Base-by-base conservation (phyloP, 2,113 vertebrate genomes). In the Tenrec ecaudatus region DNA sequence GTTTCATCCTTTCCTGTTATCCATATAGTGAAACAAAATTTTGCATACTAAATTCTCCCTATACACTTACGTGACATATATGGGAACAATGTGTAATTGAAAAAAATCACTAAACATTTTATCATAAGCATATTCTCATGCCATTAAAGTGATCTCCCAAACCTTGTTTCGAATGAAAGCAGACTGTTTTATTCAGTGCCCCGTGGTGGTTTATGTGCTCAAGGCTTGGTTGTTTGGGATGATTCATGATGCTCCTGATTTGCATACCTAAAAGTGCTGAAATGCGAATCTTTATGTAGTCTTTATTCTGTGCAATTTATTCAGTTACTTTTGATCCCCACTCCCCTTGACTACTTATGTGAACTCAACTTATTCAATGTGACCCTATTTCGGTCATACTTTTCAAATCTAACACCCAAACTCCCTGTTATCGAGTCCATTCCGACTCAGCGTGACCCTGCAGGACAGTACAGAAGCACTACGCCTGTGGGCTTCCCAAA, bases 141-240 rank as follows among this genome's bases (percentile, higher is more conserved):
- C 47, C 69, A 88, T 47, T 53, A 79, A 82, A 83, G 73, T 77
- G n/a, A 93, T 75, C 66, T 92, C 87, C 36, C n/a, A 93, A 78
- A 73, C 36, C 79, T 90, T 86, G 80, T 82, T 91, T 88, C 93
- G 71, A 87, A 66, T 43, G 14, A 90, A 88, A 87, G n/a, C 25
- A 68, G 19, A 62, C 29, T 75, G 38, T 75, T 80, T 4, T 47
- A 64, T 53, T 83, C 94, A 25, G 85, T 20, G 79, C 12, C 76
- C 17, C 33, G 2, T 5, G 11, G 12, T 90, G 60, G 68, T 92
- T 89, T 92, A 79, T 80, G 73, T 69, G 77, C 27, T n/a, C 53
- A 69, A 60, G 43, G 20, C 16, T 94, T 91, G 85, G 27, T 25
- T 83, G 12, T 77, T 93, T 47, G 43, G 43, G 43, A 47, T 10